phyloP scores from a whole-genome alignment of 2,888 invertebrate genomes.

The Andrena chrysosceles region DNA sequence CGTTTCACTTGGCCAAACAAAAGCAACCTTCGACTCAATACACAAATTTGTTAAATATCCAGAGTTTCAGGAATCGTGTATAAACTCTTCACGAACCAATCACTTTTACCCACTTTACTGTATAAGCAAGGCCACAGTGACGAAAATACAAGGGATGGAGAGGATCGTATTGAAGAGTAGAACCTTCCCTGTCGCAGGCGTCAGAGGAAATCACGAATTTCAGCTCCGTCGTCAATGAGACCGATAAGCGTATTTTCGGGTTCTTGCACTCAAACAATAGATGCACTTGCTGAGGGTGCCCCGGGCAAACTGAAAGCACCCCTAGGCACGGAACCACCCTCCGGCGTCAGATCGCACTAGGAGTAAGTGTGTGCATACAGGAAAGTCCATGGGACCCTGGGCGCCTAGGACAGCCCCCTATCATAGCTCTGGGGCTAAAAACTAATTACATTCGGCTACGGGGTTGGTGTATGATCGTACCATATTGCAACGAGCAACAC shows the following conservation, averaged over 20 bases:
- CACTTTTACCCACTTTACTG: not conserved
- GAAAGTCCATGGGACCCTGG: conserved; percentile 67
- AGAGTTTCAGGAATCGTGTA: too few relatives aligned
- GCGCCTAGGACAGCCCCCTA: conserved; percentile 76
- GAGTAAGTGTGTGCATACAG: conserved; percentile 57
- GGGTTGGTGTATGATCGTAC: conserved; percentile 73
- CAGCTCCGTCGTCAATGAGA: conserved; percentile 40
- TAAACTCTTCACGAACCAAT: not conserved
- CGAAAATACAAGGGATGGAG: not conserved
- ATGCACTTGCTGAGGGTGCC: conserved; percentile 82
- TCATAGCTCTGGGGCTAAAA: conserved; percentile 82
- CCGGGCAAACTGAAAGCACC: conserved; percentile 81
- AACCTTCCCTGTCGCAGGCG: conserved; percentile 30
- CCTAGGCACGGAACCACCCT: conserved; percentile 75
- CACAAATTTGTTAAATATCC: too few relatives aligned
- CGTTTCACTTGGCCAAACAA: not conserved
- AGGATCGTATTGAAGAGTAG: not conserved
- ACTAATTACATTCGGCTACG: conserved; percentile 82
- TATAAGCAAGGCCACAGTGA: not conserved
- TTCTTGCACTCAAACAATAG: conserved; percentile 80
- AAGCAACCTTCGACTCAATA: not conserved
- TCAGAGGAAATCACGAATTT: conserved; percentile 52
- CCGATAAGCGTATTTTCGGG: conserved; percentile 80
- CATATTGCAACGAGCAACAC: conserved; percentile 80
- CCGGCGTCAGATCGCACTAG: conserved; percentile 54